Evolutionary conservation across 2,797 vertebrate genomes (phyloP).

Genomic region (Pantherophis vulpinus): DNA sequence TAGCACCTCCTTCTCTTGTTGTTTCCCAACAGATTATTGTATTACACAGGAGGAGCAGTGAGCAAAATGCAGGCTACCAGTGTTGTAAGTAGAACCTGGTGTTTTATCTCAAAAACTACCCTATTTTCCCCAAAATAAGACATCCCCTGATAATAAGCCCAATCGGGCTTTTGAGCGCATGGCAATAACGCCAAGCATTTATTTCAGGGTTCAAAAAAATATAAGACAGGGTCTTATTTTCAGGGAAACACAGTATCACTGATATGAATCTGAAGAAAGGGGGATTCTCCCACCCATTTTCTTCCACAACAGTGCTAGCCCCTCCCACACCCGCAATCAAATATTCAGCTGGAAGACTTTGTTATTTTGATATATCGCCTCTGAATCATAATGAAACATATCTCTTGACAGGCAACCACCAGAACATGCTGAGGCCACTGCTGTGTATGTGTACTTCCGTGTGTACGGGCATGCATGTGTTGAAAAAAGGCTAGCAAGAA

Average conservation of each 20-base stretch:
- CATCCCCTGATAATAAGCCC: too few species aligned
- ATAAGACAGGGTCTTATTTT: too few species aligned
- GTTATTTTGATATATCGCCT: background rate
- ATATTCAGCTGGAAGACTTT: background rate
- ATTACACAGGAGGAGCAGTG: background rate
- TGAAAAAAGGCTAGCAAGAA: constrained; percentile 5
- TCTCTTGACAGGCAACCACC: background rate
- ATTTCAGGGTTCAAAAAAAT: too few species aligned
- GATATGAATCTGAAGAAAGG: background rate
- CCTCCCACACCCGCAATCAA: background rate
- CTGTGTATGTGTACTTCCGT: background rate
- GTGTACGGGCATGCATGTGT: background rate
- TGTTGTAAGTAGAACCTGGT: background rate
- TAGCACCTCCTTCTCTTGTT: background rate
- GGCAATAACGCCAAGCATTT: too few species aligned
- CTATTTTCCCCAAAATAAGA: too few species aligned
- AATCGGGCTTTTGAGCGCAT: too few species aligned
- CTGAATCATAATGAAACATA: background rate
- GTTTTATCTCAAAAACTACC: background rate
- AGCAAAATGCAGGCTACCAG: background rate
- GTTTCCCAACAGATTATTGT: background rate
- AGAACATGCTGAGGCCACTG: background rate
- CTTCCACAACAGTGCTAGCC: too few species aligned
- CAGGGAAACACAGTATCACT: background rate
- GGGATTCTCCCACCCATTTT: background rate